Evolutionary conservation across 2,797 vertebrate genomes (phyloP).

Genomic region (Danio aesculapii): DNA sequence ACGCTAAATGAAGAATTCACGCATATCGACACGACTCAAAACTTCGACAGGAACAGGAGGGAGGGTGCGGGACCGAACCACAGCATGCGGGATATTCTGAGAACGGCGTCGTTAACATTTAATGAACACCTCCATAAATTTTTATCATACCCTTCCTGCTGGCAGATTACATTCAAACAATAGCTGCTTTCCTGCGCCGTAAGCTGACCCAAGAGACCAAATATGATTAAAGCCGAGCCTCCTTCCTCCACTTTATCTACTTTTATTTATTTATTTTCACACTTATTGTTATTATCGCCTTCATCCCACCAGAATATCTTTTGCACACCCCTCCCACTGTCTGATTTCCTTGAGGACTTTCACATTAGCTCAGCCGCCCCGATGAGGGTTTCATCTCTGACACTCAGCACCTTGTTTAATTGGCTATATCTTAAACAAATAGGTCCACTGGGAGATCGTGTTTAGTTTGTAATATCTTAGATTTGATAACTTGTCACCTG

Average conservation of each 20-base stretch:
- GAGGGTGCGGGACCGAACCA: constrained; percentile 16
- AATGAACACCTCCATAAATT: constrained; percentile 66
- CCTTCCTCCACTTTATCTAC: constrained; percentile 30
- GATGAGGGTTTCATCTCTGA: constrained; percentile 49
- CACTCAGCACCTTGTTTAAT: constrained; percentile 63
- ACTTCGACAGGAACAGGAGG: constrained; percentile 29
- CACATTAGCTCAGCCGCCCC: constrained; percentile 61
- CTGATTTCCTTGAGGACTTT: constrained; percentile 56
- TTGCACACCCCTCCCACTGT: constrained; percentile 15
- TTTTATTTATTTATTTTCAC: constrained; percentile 13
- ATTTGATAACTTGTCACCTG: constrained; percentile 68
- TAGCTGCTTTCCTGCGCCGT: constrained; percentile 57
- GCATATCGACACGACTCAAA: neutral
- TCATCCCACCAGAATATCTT: constrained; percentile 42
- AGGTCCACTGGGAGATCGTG: constrained; percentile 59
- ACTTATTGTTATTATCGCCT: constrained; percentile 56
- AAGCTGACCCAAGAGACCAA: constrained; percentile 56
- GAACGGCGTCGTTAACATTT: constrained; percentile 62
- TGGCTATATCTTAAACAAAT: constrained; percentile 66
- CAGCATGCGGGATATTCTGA: constrained; percentile 43
- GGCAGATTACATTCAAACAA: constrained; percentile 66
- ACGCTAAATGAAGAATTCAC: constrained; percentile 3
- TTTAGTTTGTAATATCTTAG: constrained; percentile 67
- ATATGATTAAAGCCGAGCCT: constrained; percentile 60
- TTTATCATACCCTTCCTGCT: constrained; percentile 59